These are phyloP conservation scores for Ceraclea dissimilis DNA, from an alignment of 2,888 invertebrate genomes.

Conservation along the genomic window DNA sequence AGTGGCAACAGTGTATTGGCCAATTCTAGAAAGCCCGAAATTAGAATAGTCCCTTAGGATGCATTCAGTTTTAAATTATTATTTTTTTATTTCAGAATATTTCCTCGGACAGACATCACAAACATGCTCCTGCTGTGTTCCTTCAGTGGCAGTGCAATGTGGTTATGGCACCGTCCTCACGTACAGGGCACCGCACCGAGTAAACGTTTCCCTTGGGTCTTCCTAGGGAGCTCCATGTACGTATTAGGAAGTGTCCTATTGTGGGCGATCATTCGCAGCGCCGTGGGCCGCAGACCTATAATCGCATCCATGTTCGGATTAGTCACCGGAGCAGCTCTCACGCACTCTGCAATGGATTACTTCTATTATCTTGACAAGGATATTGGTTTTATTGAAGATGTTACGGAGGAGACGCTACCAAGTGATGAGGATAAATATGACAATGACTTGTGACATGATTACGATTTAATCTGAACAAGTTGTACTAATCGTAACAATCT, in stretches of 20 bases:
- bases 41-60: not conserved
- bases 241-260: constrained; percentile 83
- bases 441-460: constrained; percentile 28
- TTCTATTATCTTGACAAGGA: constrained; percentile 55
- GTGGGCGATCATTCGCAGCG: constrained; percentile 79
- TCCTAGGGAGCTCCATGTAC: constrained; percentile 70
- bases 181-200: constrained; percentile 56
- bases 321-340: constrained; percentile 59
- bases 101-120: constrained; percentile 68
- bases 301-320: constrained; percentile 62
- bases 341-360: constrained; percentile 57
- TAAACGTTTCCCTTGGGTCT: constrained; percentile 62
- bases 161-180: constrained; percentile 75
- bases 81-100: constrained; percentile 49
- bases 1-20: no score
- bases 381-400: constrained; percentile 41
- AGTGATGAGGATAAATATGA: constrained; percentile 51
- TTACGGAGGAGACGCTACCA: constrained; percentile 37
- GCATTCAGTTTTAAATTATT: not conserved
- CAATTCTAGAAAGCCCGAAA: not conserved
- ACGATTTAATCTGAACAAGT: not conserved
- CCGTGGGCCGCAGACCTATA: constrained; percentile 62
- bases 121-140: constrained; percentile 75
- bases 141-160: constrained; percentile 74
- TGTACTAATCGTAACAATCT: no score